These are phyloP conservation scores for Microchrysa polita DNA, from an alignment of 2,888 invertebrate genomes.

Conservation along the genomic window DNA sequence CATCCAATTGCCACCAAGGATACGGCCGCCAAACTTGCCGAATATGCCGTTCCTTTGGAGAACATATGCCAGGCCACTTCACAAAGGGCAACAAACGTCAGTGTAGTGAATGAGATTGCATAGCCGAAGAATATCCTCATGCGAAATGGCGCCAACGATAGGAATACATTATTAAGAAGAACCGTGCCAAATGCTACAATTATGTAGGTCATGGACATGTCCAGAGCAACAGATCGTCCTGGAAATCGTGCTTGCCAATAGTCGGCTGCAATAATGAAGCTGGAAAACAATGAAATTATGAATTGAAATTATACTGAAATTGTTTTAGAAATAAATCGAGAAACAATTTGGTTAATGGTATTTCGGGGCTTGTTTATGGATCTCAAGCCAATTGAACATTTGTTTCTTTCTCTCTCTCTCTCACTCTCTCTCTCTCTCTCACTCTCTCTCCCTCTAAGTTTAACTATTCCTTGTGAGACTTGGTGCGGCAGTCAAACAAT, in stretches of 20 bases:
- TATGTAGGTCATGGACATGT: constrained; percentile 92
- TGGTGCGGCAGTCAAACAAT: too few relatives aligned
- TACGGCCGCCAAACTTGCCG: constrained; percentile 83
- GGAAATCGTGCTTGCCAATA: constrained; percentile 89
- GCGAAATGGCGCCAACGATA: constrained; percentile 83
- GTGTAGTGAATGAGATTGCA: constrained; percentile 80
- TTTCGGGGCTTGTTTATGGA: too few relatives aligned
- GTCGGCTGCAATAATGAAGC: constrained; percentile 93
- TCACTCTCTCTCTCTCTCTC: too few relatives aligned
- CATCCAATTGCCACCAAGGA: constrained; percentile 88
- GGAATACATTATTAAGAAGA: constrained; percentile 82
- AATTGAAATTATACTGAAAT: too few relatives aligned
- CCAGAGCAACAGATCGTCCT: constrained; percentile 86
- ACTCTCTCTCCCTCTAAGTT: too few relatives aligned
- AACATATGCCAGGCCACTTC: constrained; percentile 90
- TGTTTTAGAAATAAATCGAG: too few relatives aligned
- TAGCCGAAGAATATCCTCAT: constrained; percentile 90
- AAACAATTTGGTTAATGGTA: too few relatives aligned
- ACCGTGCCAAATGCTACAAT: constrained; percentile 90
- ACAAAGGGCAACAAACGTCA: constrained; percentile 84
- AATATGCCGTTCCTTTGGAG: constrained; percentile 80
- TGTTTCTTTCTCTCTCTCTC: too few relatives aligned
- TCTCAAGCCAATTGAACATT: too few relatives aligned
- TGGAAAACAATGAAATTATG: too few relatives aligned
- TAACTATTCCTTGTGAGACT: too few relatives aligned